Evolutionary conservation across 1,140 invertebrate species (phyloP).

Genomic region (Zaprionus nigranus): DNA sequence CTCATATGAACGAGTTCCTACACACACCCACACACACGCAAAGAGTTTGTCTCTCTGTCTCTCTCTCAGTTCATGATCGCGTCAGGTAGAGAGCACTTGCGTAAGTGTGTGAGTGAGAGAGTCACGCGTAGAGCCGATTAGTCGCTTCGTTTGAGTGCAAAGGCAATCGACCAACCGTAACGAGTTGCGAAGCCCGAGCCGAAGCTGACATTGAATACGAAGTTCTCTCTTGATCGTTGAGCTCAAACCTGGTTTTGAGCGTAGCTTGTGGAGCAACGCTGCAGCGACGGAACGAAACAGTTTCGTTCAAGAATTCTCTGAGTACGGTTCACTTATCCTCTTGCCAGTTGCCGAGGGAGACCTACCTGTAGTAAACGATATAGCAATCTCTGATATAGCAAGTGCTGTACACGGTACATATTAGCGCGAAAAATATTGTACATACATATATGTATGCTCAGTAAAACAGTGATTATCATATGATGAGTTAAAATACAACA

Average conservation of each 20-base stretch:
- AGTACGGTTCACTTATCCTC: constrained; percentile 67
- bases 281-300: constrained; percentile 64
- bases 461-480: not conserved
- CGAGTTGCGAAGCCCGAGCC: constrained; percentile 14
- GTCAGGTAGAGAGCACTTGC: constrained; percentile 21
- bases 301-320: constrained; percentile 78
- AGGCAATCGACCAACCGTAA: constrained; percentile 74
- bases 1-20: constrained; percentile 7
- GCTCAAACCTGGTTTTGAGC: constrained; percentile 8
- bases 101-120: not conserved
- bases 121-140: constrained; percentile 50
- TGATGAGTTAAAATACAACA: not conserved
- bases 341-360: constrained; percentile 46
- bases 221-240: not conserved
- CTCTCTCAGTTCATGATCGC: constrained; percentile 33
- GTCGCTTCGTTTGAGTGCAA: constrained; percentile 63
- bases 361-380: not conserved
- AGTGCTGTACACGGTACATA: constrained; percentile 35
- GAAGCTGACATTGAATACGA: not conserved
- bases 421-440: not conserved
- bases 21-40: not conserved
- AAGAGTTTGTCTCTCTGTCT: constrained; percentile 20
- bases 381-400: constrained; percentile 38
- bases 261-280: constrained; percentile 49
- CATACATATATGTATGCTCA: not conserved